Evolutionary conservation across 2,888 invertebrate genomes (phyloP).

Genomic region (Drosophila prolongata): DNA sequence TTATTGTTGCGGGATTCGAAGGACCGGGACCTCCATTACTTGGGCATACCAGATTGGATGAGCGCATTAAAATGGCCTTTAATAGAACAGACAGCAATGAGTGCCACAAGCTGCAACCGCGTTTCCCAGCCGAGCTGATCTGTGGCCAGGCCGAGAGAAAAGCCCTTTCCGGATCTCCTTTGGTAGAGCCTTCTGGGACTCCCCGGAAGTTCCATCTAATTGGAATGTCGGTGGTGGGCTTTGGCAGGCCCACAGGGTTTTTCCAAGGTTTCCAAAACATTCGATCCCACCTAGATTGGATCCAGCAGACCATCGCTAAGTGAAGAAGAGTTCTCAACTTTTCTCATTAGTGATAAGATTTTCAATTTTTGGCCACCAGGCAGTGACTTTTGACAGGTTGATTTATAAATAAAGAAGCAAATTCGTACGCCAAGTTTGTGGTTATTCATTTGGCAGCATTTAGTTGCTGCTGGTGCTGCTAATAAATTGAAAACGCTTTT

Average conservation of each 20-base stretch:
- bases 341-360: slow-evolving; percentile 19
- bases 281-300: slow-evolving; percentile 20
- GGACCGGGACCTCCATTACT: background rate
- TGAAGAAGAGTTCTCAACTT: slow-evolving; percentile 12
- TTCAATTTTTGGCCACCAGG: slow-evolving; percentile 24
- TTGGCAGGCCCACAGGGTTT: background rate
- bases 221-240: background rate
- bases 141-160: background rate
- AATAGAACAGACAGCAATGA: background rate
- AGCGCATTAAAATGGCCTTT: slow-evolving; percentile 6
- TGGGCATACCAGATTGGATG: background rate
- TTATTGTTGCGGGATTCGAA: background rate
- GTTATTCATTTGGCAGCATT: slow-evolving; percentile 26
- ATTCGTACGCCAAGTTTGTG: slow-evolving; percentile 11
- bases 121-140: background rate
- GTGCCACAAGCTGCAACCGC: background rate
- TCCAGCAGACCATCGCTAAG: slow-evolving; percentile 1
- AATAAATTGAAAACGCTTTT: slow-evolving; percentile 62
- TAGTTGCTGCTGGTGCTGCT: slow-evolving; percentile 53
- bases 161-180: slow-evolving; percentile 2
- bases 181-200: background rate
- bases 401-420: slow-evolving; percentile 37
- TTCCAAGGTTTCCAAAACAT: background rate
- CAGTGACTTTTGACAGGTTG: slow-evolving; percentile 31
- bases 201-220: slow-evolving; percentile 1